These are phyloP conservation scores for Ichneumoninae sp. DNA, from an alignment of 2,888 invertebrate species.

Conservation along the genomic window DNA sequence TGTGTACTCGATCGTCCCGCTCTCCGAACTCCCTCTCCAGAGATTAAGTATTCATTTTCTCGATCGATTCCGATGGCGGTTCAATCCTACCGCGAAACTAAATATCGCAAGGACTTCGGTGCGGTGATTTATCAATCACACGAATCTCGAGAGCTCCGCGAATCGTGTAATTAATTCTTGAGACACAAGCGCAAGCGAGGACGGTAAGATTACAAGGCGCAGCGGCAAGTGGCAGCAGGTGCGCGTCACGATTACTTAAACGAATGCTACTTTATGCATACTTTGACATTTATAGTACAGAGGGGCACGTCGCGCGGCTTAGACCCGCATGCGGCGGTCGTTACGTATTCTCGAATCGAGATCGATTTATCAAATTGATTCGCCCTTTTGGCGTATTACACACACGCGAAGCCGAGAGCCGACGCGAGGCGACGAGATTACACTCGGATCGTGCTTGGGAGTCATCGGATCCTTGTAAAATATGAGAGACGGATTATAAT, in stretches of 20 bases:
- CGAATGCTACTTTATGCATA: slow-evolving; percentile 64
- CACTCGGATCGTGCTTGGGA: neutral
- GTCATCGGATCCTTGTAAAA: neutral
- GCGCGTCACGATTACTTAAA: slow-evolving; percentile 64
- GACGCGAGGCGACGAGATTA: neutral
- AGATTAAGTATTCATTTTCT: slow-evolving; percentile 19
- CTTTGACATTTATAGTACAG: slow-evolving; percentile 65
- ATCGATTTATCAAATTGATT: slow-evolving; percentile 63
- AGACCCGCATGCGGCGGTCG: slow-evolving; percentile 32
- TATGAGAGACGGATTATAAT: neutral
- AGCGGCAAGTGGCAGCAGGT: slow-evolving; percentile 61
- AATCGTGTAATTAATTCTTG: slow-evolving; percentile 60
- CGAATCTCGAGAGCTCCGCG: slow-evolving; percentile 45
- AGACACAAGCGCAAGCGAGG: slow-evolving; percentile 30
- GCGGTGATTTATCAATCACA: slow-evolving; percentile 54
- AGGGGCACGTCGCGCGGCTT: slow-evolving; percentile 48
- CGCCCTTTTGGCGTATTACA: slow-evolving; percentile 41
- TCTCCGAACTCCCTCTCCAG: neutral
- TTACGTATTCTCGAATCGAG: slow-evolving; percentile 54
- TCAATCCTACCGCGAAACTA: neutral
- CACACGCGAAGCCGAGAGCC: neutral
- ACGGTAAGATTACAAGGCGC: slow-evolving; percentile 57
- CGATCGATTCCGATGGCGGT: slow-evolving; percentile 2
- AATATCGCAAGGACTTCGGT: slow-evolving; percentile 15
- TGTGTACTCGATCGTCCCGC: slow-evolving; percentile 1